A percentile compares a stretch with the other conserved stretches of the same genome.
Evolutionary conservation across 2,113 vertebrate genomes (phyloP).

Genomic region (Ceratotherium simum): DNA sequence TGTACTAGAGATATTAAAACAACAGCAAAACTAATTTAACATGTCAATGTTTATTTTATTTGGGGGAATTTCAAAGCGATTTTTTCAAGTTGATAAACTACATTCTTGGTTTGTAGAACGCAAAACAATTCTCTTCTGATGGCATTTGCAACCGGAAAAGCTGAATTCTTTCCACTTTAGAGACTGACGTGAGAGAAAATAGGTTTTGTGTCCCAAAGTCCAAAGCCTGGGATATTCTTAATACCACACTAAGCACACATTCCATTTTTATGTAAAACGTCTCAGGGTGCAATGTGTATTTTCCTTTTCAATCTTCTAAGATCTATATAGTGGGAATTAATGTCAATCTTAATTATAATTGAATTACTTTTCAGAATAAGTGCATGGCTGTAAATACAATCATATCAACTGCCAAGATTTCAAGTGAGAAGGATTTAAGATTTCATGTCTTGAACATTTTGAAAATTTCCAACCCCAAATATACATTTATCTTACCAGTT

Average conservation of each 20-base stretch:
- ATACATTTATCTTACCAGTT: neutral
- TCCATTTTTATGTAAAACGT: neutral
- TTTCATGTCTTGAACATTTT: neutral
- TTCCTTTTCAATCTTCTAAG: neutral
- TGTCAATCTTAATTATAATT: neutral
- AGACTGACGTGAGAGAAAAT: neutral
- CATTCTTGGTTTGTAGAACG: neutral
- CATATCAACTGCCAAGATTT: neutral
- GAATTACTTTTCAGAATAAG: neutral
- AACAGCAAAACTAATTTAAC: neutral
- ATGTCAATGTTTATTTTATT: neutral
- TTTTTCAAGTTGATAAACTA: neutral
- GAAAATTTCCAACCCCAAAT: neutral
- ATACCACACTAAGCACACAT: neutral
- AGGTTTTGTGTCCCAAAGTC: neutral
- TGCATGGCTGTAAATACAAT: accelerated
- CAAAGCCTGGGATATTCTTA: neutral
- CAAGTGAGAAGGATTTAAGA: neutral
- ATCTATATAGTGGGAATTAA: neutral
- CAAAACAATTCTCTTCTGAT: neutral
- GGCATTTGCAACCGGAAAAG: neutral
- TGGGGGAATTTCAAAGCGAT: neutral
- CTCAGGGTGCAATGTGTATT: too few species aligned
- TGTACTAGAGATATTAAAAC: neutral
- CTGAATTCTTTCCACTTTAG: neutral